These are phyloP conservation scores for Heliothis subflexa DNA, from an alignment of 1,140 invertebrate species.

Conservation along the genomic window DNA sequence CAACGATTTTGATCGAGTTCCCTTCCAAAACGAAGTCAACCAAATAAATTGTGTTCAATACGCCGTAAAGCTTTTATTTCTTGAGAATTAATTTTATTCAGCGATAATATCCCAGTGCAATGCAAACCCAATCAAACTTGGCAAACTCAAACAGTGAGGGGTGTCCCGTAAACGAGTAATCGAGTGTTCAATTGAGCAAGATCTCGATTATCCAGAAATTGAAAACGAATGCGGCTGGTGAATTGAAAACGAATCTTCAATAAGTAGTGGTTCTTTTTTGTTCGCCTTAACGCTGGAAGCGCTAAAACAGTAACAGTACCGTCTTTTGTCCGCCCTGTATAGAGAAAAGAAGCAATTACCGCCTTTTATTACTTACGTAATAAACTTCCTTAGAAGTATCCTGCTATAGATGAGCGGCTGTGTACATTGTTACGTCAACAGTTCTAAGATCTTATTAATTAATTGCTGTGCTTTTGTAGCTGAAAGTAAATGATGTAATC, in stretches of 20 bases:
- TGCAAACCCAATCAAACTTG: conserved; percentile 82
- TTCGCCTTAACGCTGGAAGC: conserved; percentile 43
- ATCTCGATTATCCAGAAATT: conserved; percentile 84
- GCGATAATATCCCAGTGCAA: conserved; percentile 73
- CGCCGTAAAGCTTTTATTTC: conserved; percentile 53
- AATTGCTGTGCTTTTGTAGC: background rate
- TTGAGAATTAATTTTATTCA: conserved; percentile 69
- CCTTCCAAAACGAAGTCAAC: background rate
- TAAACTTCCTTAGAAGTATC: conserved; percentile 40
- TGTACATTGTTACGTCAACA: conserved; percentile 22
- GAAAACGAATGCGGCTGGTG: conserved; percentile 77
- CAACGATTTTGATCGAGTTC: background rate
- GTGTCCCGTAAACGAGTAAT: conserved; percentile 83
- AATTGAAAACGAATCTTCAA: conserved; percentile 78
- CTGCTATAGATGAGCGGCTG: conserved; percentile 3
- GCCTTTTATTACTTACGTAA: conserved; percentile 39
- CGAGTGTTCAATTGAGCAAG: conserved; percentile 85
- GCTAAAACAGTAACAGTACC: conserved; percentile 45
- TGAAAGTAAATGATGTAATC: too few relatives aligned
- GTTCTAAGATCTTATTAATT: conserved; percentile 23
- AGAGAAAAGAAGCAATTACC: conserved; percentile 45
- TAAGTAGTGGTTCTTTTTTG: conserved; percentile 55
- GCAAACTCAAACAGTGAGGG: conserved; percentile 79
- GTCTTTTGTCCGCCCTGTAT: conserved; percentile 46
- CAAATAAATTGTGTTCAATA: conserved; percentile 18